Base-by-base conservation (phyloP, 2,888 invertebrate species). In the Aquatica leii region DNA sequence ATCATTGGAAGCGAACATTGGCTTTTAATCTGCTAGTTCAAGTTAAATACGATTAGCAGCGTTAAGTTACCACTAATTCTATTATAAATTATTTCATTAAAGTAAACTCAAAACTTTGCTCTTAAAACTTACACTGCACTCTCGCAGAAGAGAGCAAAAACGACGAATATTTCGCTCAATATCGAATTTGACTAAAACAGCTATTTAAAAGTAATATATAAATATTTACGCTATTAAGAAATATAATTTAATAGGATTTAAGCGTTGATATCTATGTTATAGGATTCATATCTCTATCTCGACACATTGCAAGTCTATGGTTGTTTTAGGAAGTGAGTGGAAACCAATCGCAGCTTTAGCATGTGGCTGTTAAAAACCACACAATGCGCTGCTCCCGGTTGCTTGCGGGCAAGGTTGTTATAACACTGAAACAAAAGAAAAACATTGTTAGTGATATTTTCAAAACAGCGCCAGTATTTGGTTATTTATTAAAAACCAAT, bases 281-380 rank as follows among this genome's bases (percentile, higher is more conserved):
- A 77, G 82, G 83, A 80, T 84, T 84, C 90, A 91, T 91, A 87
- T 91, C 90, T 83, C 90, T 84, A 85, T 91, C 90, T 75, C 90
- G 89, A 85, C 90, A 91, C 91, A 82, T 81, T 71, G 76, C 78
- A 89, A 82, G 86, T 87, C 90, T 93, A 94, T 88, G 94, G 94
- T 84, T 94, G 94, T 86, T 94, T 94, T 83, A 94, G 85, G 83
- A 94, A 94, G 84, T 94, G 94, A 81, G 94, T 94, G 82, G 94
- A 93, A 73, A 94, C 94, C 80, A 94, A 88, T 86, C 94, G 91
- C 90, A 94, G 90, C 85, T 92, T 94, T 88, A 94, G 93, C 94
- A 94, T 94, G 86, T 78, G 80, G 79, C 77, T 78, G 74, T 73
- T 59, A 53, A 64, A 69, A 63, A 66, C 66, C 65, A 67, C 69